Percentiles rank a stretch among this genome's conserved stretches.
phyloP scores from a whole-genome alignment of 2,113 vertebrate species.

The Gopherus evgoodei region DNA sequence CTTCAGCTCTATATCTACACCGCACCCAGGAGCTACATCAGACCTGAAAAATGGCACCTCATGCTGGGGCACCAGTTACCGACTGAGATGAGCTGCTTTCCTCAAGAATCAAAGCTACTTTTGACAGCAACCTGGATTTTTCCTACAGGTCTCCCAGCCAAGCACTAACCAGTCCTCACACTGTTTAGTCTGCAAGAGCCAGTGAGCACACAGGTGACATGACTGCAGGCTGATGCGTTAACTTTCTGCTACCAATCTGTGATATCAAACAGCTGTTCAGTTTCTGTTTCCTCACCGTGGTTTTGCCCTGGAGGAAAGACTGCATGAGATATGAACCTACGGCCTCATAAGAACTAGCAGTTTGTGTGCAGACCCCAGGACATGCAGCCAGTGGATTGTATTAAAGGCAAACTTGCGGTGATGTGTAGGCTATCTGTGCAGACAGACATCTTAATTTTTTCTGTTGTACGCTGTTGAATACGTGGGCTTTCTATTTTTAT shows the following conservation, averaged over 20 bases:
- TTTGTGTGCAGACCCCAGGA: background rate
- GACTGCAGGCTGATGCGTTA: background rate
- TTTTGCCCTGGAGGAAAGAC: background rate
- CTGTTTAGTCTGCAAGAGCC: background rate
- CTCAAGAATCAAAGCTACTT: background rate
- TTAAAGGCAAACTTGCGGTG: background rate
- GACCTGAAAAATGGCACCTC: background rate
- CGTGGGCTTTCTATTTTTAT: background rate
- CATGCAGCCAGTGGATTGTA: accelerated
- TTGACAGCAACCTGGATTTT: background rate
- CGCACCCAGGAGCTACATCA: background rate
- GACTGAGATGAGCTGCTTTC: background rate
- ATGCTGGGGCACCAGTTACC: no score
- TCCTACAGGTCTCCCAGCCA: background rate
- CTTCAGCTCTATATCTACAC: background rate
- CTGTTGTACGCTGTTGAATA: accelerated
- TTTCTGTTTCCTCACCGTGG: background rate
- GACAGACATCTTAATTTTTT: background rate
- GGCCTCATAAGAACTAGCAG: no score
- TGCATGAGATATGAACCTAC: no score
- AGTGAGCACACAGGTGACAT: no score
- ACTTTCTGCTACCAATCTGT: background rate
- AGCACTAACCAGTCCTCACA: background rate
- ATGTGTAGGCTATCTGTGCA: background rate
- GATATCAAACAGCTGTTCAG: background rate